Evolutionary conservation across 2,797 vertebrate species (phyloP), one percentile per base, ranked within the genome.

Genomic region (Gobio occitaniae): DNA sequence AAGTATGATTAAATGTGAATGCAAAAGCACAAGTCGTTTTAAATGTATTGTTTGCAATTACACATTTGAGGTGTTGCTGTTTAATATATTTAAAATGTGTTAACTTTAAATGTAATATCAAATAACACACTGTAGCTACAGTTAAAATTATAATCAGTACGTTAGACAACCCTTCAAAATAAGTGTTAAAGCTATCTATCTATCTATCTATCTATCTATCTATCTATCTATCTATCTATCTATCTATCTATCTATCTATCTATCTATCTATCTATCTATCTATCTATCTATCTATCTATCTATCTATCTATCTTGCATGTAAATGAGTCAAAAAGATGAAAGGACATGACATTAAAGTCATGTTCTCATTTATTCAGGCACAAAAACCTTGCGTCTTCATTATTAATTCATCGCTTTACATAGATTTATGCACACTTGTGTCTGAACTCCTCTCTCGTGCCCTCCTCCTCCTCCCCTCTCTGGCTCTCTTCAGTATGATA

Each of bases 401-500:
- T 78, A 78, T 84, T 84, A 63, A 71, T 72, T 71, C 10, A 59
- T 70, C 25, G n/a, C 25, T 78, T 71, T 59, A 12, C 79, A 61
- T 59, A 66, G 59, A 82, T 76, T 19, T 54, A 63, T 38, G 48
- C 65, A 66, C 86, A 81, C 61, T 80, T 84, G 65, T 41, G 50
- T 44, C n/a, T 54, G 78, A 84, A 70, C 38, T 87, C 80, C 83
- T 87, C 86, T 76, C 82, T 71, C 77, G 6, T 81, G 54, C 83
- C 52, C 90, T 71, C 85, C 72, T 85, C 78, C 68, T 52, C 76
- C 44, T 70, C 36, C 83, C 47, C 70, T 52, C 75, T 6, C 78
- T 44, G 69, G 6, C 88, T 59, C 79, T 66, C 77, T 80, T 78
- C 86, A 81, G 83, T 88, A 88, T 88, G 87, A 89, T 76, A 79